Evolutionary conservation across 2,888 invertebrate species (phyloP), one percentile per base, ranked within the genome.

Genomic region (Luperina testacea): DNA sequence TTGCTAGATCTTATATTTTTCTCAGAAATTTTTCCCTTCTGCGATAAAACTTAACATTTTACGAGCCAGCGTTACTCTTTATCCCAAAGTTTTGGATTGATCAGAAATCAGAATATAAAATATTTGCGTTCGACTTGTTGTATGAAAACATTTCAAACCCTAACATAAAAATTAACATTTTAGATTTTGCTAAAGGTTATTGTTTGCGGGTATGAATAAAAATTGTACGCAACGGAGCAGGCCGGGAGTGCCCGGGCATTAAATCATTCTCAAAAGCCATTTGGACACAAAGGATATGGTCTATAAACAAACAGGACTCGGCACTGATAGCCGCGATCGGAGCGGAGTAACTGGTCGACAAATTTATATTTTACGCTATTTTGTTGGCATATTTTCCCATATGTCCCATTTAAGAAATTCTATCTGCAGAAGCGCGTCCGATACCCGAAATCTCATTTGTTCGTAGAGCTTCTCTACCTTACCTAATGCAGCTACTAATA

Each of bases 401-500:
- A 91, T 91, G 89, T 89, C 88, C 85, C 90, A 91, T 92, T 92
- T 90, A 89, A 89, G 89, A 82, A 90, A 83, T 89, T 92, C 90
- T 93, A 91, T 93, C 91, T 92, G 88, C 87, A 87, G 90, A 91
- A 91, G 88, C 89, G 91, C 90, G 90, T 90, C 89, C 84, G 87
- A 92, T 92, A 93, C 92, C 93, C 91, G 88, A 93, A 93, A 91
- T 93, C 90, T 93, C 92, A 92, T 93, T 94, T 91, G 88, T 91
- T 90, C 88, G 90, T 85, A 83, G 90, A 92, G 90, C 92, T 91
- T 91, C 92, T 94, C 92, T 91, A 90, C 91, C 90, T 91, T 83
- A 76, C 90, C 88, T 94, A 96, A 96, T 95, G 93, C 93, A 93
- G 93, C 94, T 83, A 95, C 95, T 95, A 96, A 96, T 95, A 96